Evolutionary conservation across 1,140 invertebrate species (phyloP).

Genomic region (Drosophila sucinea): DNA sequence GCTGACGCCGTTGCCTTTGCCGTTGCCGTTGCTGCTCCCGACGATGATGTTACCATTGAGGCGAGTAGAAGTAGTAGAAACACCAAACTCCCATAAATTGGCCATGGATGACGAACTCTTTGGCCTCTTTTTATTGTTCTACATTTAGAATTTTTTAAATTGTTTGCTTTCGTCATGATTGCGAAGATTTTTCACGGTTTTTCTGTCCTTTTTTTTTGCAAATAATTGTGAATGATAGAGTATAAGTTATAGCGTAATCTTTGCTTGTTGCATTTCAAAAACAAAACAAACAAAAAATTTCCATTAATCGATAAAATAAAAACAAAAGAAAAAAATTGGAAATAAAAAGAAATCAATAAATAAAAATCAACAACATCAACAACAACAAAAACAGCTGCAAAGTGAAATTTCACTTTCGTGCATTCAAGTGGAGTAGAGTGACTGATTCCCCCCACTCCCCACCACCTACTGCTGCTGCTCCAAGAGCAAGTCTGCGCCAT

Average conservation of each 20-base stretch:
- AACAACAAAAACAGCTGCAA: conserved; percentile 39
- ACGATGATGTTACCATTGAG: conserved; percentile 5
- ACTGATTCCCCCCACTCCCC: background rate
- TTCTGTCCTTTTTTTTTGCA: conserved; percentile 16
- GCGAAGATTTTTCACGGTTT: conserved; percentile 12
- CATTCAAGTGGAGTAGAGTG: conserved; percentile 56
- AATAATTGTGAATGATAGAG: conserved; percentile 12
- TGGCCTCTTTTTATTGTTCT: background rate
- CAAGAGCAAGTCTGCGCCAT: conserved; percentile 42
- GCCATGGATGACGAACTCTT: background rate
- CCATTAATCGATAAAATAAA: background rate
- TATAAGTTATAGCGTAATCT: conserved; percentile 23
- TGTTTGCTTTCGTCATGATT: conserved; percentile 2
- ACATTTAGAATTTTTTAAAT: conserved; percentile 3
- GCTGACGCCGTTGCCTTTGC: conserved; percentile 23
- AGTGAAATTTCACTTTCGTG: conserved; percentile 75
- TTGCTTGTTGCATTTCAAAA: conserved; percentile 55
- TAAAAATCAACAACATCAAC: conserved; percentile 28
- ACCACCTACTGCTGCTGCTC: conserved; percentile 2
- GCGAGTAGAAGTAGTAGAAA: background rate
- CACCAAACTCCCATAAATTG: background rate
- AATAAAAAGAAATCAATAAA: conserved; percentile 39
- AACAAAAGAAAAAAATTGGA: background rate
- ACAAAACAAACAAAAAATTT: background rate
- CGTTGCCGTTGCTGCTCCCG: conserved; percentile 3